A percentile compares a stretch with the other conserved stretches of the same genome.
These are phyloP conservation scores for Paelopatides confundens DNA, from an alignment of 53 echinoderm and acorn worm species.

Conservation along the genomic window DNA sequence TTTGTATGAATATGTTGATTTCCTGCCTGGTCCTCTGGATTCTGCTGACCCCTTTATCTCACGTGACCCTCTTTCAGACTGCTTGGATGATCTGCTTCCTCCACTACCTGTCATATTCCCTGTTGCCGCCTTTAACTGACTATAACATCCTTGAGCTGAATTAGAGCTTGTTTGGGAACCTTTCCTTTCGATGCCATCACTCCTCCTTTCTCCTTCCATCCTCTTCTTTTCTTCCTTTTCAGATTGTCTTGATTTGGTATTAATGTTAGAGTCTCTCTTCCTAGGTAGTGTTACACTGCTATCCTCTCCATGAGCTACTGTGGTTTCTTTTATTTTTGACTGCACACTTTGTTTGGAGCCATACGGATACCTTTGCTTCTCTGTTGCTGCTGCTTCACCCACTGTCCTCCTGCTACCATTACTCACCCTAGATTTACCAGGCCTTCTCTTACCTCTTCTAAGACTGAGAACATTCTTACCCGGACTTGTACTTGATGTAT, in stretches of 20 bases:
- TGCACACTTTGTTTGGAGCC: background rate
- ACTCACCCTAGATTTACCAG: conserved; percentile 1
- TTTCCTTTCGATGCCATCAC: conserved; percentile 1
- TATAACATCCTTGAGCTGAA: conserved; percentile 58
- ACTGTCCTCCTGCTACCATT: background rate
- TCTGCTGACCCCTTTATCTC: conserved; percentile 9
- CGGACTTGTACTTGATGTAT: background rate
- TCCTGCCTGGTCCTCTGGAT: background rate
- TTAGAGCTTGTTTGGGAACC: conserved; percentile 63
- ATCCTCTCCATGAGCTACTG: background rate
- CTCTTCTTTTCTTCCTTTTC: conserved; percentile 25
- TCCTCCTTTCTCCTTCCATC: conserved; percentile 14
- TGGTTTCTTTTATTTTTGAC: background rate
- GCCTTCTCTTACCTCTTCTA: background rate
- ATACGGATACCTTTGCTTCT: background rate
- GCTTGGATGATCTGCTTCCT: conserved; percentile 29
- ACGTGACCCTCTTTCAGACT: background rate
- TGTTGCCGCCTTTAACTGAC: background rate
- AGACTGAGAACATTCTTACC: background rate
- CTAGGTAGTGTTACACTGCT: background rate
- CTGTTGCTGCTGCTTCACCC: background rate
- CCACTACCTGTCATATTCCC: conserved; percentile 38
- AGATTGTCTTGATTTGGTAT: background rate
- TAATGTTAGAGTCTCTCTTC: background rate
- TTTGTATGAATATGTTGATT: background rate